Percentiles rank a stretch among this genome's conserved stretches.
phyloP scores from a whole-genome alignment of 2,113 vertebrate genomes.

The Pardalotus punctatus region DNA sequence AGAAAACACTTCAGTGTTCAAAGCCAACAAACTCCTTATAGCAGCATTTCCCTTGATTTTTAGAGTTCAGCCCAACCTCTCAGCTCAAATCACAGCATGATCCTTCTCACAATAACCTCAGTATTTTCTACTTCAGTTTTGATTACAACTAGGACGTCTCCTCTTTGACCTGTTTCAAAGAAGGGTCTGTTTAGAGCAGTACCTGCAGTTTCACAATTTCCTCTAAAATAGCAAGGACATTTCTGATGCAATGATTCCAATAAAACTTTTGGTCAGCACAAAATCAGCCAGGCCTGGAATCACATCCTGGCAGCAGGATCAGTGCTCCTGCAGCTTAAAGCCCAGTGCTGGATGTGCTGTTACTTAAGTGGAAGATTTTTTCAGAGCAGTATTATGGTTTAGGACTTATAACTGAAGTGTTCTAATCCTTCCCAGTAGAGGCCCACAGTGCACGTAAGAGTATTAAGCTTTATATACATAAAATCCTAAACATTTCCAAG shows the following conservation, averaged over 20 bases:
- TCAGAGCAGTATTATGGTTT: background rate
- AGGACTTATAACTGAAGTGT: background rate
- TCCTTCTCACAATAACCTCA: background rate
- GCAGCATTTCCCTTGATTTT: background rate
- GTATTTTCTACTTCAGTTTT: background rate
- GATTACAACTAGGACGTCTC: background rate
- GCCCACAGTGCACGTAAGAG: constrained; percentile 29
- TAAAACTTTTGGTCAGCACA: background rate
- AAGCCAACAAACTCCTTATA: background rate
- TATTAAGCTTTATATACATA: background rate
- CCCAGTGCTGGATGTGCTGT: background rate
- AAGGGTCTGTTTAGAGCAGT: fast-evolving
- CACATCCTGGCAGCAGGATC: background rate
- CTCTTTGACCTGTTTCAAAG: background rate
- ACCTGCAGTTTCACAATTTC: background rate
- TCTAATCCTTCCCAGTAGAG: constrained; percentile 27
- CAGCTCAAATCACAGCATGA: background rate
- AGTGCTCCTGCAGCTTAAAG: background rate
- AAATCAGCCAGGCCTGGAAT: background rate
- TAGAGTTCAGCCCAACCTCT: background rate
- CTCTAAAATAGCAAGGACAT: background rate
- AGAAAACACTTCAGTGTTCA: background rate
- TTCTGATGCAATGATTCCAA: background rate
- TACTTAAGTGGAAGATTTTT: background rate
- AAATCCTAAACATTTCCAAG: constrained; percentile 49